Evolutionary conservation across 2,888 invertebrate species (phyloP).

Genomic region (Eristalis arbustorum): DNA sequence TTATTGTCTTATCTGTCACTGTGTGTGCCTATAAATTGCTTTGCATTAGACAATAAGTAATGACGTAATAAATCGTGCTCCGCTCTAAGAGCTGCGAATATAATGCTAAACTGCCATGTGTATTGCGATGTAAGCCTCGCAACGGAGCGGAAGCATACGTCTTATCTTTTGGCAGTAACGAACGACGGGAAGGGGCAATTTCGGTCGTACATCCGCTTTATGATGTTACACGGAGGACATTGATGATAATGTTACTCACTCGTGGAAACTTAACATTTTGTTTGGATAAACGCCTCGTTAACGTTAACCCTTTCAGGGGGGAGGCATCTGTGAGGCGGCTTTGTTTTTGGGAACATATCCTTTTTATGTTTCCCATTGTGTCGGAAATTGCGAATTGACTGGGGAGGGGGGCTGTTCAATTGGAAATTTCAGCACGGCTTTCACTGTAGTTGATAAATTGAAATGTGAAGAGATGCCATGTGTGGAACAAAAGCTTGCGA

Average conservation of each 20-base stretch:
- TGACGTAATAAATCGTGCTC: conserved; percentile 32
- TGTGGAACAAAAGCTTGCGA: too few species aligned
- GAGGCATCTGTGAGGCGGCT: too few species aligned
- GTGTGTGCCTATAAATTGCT: conserved; percentile 20
- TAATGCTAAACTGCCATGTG: background rate
- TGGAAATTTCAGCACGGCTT: too few species aligned
- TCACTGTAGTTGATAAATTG: too few species aligned
- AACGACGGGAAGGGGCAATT: background rate
- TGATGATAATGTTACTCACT: background rate
- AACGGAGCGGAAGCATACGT: background rate
- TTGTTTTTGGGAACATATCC: too few species aligned
- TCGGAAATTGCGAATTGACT: too few species aligned
- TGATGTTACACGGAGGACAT: background rate
- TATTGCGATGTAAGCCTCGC: background rate
- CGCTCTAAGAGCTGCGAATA: background rate
- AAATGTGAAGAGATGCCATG: too few species aligned
- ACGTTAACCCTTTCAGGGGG: background rate
- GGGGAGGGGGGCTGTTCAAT: too few species aligned
- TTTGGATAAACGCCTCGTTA: background rate
- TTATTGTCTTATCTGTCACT: conserved; percentile 18
- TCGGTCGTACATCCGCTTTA: background rate
- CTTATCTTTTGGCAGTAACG: background rate
- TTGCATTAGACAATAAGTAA: conserved; percentile 25
- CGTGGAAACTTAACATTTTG: background rate
- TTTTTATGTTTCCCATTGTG: too few species aligned